These are phyloP conservation scores for Cosmia pyralina DNA, from an alignment of 2,888 invertebrate genomes.

Conservation along the genomic window DNA sequence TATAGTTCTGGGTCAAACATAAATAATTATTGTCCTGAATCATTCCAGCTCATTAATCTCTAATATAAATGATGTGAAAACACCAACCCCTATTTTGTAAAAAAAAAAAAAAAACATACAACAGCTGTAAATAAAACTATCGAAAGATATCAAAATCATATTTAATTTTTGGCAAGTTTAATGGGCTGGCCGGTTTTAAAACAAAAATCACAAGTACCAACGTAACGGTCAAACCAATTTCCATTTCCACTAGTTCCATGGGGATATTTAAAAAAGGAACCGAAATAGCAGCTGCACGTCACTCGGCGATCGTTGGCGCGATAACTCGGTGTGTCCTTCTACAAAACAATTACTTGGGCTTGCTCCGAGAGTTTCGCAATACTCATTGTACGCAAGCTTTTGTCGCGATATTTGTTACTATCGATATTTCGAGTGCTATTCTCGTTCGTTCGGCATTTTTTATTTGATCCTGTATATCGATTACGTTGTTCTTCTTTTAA, in stretches of 20 bases:
- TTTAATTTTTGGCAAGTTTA: neutral
- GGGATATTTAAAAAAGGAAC: conserved; percentile 77
- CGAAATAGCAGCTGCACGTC: conserved; percentile 85
- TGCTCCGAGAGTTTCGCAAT: conserved; percentile 83
- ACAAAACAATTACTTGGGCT: conserved; percentile 86
- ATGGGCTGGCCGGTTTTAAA: neutral
- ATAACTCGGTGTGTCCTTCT: conserved; percentile 85
- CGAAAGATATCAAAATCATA: neutral
- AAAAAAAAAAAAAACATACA: neutral
- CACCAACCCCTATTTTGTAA: neutral
- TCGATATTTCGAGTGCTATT: conserved; percentile 70
- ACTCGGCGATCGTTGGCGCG: conserved; percentile 78
- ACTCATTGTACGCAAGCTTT: conserved; percentile 76
- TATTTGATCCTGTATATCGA: conserved; percentile 60
- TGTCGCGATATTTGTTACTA: conserved; percentile 75
- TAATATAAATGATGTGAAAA: neutral
- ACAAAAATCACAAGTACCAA: conserved; percentile 19
- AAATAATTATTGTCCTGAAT: neutral
- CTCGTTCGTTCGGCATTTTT: conserved; percentile 31
- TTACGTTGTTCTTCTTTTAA: conserved; percentile 47
- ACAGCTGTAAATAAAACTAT: neutral
- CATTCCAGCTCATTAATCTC: neutral
- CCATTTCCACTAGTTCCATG: conserved; percentile 72
- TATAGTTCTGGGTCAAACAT: neutral
- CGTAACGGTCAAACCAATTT: conserved; percentile 61